Conservation (phyloP, 2,113 vertebrate genomes). For the Halcyon senegalensis region DNA sequence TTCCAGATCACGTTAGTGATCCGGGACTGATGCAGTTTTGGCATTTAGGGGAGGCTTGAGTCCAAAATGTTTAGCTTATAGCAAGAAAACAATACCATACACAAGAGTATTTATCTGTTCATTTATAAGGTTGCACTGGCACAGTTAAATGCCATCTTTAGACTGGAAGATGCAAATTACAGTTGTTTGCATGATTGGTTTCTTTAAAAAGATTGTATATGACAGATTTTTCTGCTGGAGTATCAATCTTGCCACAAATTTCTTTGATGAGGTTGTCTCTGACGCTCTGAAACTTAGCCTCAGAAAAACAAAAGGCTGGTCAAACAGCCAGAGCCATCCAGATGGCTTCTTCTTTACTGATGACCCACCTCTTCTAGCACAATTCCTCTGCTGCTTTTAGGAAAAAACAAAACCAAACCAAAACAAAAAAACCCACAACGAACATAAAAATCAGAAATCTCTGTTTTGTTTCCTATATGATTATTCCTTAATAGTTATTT, state of each 20-base stretch:
- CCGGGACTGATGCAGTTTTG: not conserved
- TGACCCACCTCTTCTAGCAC: not conserved
- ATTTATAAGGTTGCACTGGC: not conserved
- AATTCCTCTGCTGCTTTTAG: not conserved
- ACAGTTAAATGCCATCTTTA: not conserved
- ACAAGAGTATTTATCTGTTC: not conserved
- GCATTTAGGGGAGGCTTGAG: not conserved
- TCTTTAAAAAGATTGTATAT: not conserved
- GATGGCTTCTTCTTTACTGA: conserved; percentile 37
- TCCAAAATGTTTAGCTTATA: not conserved
- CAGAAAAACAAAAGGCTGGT: conserved; percentile 5
- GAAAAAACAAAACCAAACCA: not conserved
- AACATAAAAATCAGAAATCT: not conserved
- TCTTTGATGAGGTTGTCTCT: conserved; percentile 17
- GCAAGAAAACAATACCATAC: not conserved
- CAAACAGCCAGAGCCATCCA: conserved; percentile 2
- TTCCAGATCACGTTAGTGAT: not conserved
- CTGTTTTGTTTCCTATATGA: not conserved
- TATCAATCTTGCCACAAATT: conserved; percentile 22
- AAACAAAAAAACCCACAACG: not conserved
- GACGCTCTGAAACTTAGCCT: not conserved
- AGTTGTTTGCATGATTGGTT: not conserved
- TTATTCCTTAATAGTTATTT: not conserved
- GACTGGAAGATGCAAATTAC: not conserved
- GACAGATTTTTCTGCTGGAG: not conserved